A percentile compares a stretch with the other conserved stretches of the same genome.
Conservation (phyloP, 2,797 vertebrate genomes). For the Champsocephalus gunnari region DNA sequence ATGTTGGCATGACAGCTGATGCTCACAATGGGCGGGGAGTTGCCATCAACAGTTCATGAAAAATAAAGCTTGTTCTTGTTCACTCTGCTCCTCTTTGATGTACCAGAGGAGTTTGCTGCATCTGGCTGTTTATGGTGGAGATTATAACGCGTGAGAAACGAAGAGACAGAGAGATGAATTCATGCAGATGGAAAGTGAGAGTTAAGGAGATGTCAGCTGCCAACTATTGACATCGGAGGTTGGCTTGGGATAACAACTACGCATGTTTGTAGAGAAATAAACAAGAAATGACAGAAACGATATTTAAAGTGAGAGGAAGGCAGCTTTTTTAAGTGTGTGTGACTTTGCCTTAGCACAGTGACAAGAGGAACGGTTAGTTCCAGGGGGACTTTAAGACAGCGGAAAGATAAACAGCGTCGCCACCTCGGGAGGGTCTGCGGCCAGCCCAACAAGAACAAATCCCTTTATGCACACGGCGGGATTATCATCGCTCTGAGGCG, state of each 20-base stretch:
- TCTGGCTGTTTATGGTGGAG: slow-evolving; percentile 56
- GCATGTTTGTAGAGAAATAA: slow-evolving; percentile 16
- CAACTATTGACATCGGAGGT: slow-evolving; percentile 25
- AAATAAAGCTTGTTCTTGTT: slow-evolving; percentile 63
- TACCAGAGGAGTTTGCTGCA: slow-evolving; percentile 44
- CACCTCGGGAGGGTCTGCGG: slow-evolving; percentile 70
- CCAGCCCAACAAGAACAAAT: slow-evolving; percentile 80
- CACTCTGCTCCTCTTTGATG: slow-evolving; percentile 58
- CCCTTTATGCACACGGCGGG: slow-evolving; percentile 77
- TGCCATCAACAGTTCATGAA: slow-evolving; percentile 52
- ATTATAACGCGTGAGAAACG: slow-evolving; percentile 46
- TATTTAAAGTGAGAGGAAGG: slow-evolving; percentile 37
- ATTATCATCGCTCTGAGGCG: slow-evolving; percentile 74
- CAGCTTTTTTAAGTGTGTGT: slow-evolving; percentile 16
- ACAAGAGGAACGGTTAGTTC: slow-evolving; percentile 73
- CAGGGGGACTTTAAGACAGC: slow-evolving; percentile 74
- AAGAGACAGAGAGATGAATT: slow-evolving; percentile 33
- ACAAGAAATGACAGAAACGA: slow-evolving; percentile 18
- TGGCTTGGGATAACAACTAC: slow-evolving; percentile 23
- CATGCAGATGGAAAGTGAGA: slow-evolving; percentile 30
- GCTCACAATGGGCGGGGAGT: slow-evolving; percentile 39
- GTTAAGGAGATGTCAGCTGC: slow-evolving; percentile 32
- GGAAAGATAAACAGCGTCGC: slow-evolving; percentile 81
- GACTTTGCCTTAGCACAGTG: slow-evolving; percentile 33
- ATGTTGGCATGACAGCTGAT: slow-evolving; percentile 45